These are phyloP conservation scores for Leucophenga montana DNA, from an alignment of 2,888 invertebrate genomes.

Conservation along the genomic window DNA sequence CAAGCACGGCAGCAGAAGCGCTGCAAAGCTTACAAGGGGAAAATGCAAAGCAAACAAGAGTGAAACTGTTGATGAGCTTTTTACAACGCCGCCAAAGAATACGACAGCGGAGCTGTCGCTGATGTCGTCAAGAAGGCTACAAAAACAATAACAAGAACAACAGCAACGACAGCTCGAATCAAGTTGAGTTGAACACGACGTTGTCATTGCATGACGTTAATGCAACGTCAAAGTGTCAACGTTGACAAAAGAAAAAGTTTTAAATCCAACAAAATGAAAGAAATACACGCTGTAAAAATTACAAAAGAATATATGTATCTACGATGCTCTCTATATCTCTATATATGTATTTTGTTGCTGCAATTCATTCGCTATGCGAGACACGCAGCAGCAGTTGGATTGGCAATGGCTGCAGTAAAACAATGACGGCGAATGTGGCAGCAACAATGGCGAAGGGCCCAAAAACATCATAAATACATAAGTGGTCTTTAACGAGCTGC, in stretches of 20 bases:
- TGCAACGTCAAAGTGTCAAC: conserved; percentile 25
- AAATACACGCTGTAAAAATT: background rate
- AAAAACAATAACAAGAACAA: background rate
- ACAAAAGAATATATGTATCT: too few relatives aligned
- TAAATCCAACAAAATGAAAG: background rate
- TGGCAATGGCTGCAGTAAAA: too few relatives aligned
- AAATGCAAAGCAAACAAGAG: conserved; percentile 25
- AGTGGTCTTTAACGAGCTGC: conserved; percentile 40
- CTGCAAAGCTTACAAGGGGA: background rate
- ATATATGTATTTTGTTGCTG: conserved; percentile 28
- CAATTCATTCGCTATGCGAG: background rate
- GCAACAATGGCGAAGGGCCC: too few relatives aligned
- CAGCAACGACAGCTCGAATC: background rate
- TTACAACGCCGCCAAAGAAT: conserved; percentile 41
- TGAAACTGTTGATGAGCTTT: conserved; percentile 58
- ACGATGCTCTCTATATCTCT: background rate
- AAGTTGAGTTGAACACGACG: conserved; percentile 5
- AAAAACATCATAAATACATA: conserved; percentile 56
- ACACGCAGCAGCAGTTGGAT: background rate
- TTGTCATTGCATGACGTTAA: conserved; percentile 20
- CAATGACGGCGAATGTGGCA: too few relatives aligned
- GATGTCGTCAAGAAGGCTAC: background rate
- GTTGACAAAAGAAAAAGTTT: background rate
- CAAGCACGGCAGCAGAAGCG: background rate
- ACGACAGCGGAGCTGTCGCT: background rate